A percentile compares a stretch with the other conserved stretches of the same genome.
Evolutionary conservation across 1,140 invertebrate genomes (phyloP).

Genomic region (Drosophila pseudoananassae): DNA sequence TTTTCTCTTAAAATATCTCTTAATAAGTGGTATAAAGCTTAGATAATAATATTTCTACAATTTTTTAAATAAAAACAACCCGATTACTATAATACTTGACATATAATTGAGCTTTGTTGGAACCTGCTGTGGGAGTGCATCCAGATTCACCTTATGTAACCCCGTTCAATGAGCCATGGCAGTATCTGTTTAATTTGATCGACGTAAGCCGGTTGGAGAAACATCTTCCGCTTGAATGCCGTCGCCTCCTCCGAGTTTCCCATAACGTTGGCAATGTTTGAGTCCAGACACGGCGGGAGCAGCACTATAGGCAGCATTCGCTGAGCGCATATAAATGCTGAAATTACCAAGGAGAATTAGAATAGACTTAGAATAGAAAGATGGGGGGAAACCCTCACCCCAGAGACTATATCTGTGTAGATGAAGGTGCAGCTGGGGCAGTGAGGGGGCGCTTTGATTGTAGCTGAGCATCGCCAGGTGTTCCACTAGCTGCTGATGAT

Average conservation of each 20-base stretch:
- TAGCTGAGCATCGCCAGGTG: conserved; percentile 63
- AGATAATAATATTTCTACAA: too few relatives aligned
- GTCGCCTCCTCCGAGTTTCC: conserved; percentile 56
- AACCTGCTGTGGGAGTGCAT: conserved; percentile 1
- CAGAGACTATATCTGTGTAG: conserved; percentile 60
- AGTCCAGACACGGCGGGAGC: conserved; percentile 51
- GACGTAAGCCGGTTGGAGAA: conserved; percentile 61
- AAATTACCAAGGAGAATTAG: conserved; percentile 8
- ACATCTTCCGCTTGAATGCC: conserved; percentile 63
- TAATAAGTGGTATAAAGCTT: too few relatives aligned
- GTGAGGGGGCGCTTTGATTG: conserved; percentile 45
- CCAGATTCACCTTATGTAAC: conserved; percentile 49
- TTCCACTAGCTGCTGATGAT: conserved; percentile 59
- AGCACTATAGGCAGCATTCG: conserved; percentile 66
- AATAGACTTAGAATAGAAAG: conserved; percentile 2
- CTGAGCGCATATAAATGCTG: conserved; percentile 67
- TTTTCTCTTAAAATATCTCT: too few relatives aligned
- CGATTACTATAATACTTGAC: background rate
- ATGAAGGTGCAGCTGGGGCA: conserved; percentile 59
- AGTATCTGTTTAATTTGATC: conserved; percentile 65
- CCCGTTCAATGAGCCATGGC: conserved; percentile 67
- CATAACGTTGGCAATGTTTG: conserved; percentile 65
- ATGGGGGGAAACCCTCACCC: conserved; percentile 45
- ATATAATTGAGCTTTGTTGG: background rate
- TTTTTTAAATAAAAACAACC: too few relatives aligned